phyloP scores from a whole-genome alignment of 1,140 invertebrate genomes.

The Bombus fervidus region DNA sequence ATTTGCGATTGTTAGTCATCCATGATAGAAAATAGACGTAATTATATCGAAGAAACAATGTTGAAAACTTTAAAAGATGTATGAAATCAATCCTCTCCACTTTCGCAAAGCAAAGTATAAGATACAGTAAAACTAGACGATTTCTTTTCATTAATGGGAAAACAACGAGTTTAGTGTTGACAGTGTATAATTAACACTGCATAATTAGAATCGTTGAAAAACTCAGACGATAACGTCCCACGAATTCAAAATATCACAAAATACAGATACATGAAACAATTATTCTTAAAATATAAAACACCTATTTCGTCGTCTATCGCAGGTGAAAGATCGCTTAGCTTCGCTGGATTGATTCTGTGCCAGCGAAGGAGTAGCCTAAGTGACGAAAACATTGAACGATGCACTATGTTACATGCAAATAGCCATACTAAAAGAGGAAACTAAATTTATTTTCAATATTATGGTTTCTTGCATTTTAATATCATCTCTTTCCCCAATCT shows the following conservation, averaged over 20 bases:
- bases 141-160: background rate
- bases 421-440: background rate
- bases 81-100: background rate
- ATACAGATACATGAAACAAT: background rate
- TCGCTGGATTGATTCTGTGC: background rate
- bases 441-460: background rate
- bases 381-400: background rate
- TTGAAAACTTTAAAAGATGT: background rate
- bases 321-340: background rate
- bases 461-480: too few species aligned
- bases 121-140: background rate
- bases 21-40: background rate
- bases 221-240: background rate
- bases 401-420: background rate
- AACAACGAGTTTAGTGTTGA: background rate
- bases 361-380: background rate
- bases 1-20: too few species aligned
- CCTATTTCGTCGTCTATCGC: background rate
- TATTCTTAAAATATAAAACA: too few species aligned
- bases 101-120: background rate
- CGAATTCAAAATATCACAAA: background rate
- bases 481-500: too few species aligned
- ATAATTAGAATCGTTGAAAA: background rate
- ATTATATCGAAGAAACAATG: background rate
- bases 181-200: background rate